Percentiles rank a stretch among this genome's conserved stretches.
Evolutionary conservation across 2,113 vertebrate genomes (phyloP).

Genomic region (Trochalopteron elliotii): DNA sequence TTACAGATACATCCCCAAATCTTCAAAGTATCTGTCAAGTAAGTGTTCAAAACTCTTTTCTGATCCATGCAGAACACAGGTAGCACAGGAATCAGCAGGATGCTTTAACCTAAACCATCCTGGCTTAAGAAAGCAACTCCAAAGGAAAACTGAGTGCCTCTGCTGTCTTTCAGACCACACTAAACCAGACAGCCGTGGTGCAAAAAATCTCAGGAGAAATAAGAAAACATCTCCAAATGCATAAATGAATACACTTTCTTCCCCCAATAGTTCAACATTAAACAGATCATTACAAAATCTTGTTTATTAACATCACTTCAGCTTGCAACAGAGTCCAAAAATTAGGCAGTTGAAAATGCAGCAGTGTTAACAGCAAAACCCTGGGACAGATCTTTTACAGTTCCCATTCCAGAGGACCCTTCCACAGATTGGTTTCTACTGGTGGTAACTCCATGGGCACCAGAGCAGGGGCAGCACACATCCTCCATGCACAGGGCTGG

Average conservation of each 20-base stretch:
- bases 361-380: neutral
- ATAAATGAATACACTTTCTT: neutral
- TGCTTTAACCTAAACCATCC: neutral
- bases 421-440: neutral
- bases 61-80: neutral
- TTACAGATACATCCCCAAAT: neutral
- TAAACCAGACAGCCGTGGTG: neutral
- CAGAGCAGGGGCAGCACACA: neutral
- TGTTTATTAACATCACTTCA: neutral
- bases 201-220: neutral
- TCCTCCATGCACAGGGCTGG: accelerated
- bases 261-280: neutral
- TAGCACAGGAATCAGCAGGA: neutral
- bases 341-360: neutral
- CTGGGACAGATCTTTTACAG: neutral
- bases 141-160: neutral
- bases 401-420: neutral
- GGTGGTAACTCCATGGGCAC: accelerated
- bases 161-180: neutral
- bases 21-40: neutral
- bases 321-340: neutral
- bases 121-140: neutral
- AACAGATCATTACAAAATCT: neutral
- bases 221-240: neutral
- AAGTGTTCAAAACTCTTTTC: neutral